Conservation (phyloP, 2,797 vertebrate species). For the Varecia variegata region DNA sequence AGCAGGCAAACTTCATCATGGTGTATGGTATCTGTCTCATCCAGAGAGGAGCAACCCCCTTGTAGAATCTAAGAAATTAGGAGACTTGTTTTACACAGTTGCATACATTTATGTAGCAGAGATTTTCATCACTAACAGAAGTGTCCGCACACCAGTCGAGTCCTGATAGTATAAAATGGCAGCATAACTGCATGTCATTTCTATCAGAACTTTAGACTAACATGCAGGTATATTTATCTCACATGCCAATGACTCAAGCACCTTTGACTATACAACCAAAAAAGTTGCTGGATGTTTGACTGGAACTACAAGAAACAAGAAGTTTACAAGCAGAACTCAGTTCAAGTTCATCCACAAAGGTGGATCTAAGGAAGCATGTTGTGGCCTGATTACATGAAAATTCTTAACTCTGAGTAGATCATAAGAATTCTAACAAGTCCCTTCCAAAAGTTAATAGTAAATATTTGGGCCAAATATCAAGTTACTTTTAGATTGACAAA, state of each 20-base stretch:
- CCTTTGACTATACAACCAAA: constrained; percentile 92
- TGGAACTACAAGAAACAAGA: constrained; percentile 84
- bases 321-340: constrained; percentile 86
- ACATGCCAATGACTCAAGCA: constrained; percentile 99
- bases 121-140: neutral
- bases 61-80: constrained; percentile 92
- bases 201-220: constrained; percentile 88
- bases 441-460: neutral
- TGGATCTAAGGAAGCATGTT: constrained; percentile 97
- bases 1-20: constrained; percentile 99
- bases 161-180: constrained; percentile 84
- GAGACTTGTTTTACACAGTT: neutral
- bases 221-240: constrained; percentile 92
- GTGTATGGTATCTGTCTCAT: constrained; percentile 99
- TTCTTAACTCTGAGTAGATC: neutral
- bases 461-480: neutral
- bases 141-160: constrained; percentile 89
- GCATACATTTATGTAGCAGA: neutral
- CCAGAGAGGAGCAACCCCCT: constrained; percentile 97
- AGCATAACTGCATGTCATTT: constrained; percentile 79
- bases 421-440: neutral
- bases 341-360: constrained; percentile 90
- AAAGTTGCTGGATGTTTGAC: constrained; percentile 89
- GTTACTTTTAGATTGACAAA: constrained; percentile 1
- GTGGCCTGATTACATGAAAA: neutral